Percentiles rank a stretch among this genome's conserved stretches.
phyloP scores from a whole-genome alignment of 53 echinoderm and acorn worm species.

The Temnopleurus reevesii region DNA sequence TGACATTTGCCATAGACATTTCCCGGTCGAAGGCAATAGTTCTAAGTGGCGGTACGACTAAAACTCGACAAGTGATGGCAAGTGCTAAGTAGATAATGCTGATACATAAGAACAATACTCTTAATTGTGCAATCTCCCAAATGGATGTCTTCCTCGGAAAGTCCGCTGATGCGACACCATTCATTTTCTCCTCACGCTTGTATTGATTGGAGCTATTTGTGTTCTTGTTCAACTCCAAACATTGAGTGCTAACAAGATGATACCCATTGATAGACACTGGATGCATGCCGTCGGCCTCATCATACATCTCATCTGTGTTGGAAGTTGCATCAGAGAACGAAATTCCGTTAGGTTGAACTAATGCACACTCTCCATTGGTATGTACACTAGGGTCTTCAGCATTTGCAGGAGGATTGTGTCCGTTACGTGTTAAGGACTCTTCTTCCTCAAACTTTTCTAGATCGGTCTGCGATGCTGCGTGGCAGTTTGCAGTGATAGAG shows the following conservation, averaged over 20 bases:
- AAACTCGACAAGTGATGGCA: neutral
- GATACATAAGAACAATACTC: neutral
- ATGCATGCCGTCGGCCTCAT: neutral
- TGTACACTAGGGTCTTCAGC: neutral
- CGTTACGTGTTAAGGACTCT: neutral
- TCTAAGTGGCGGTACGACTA: neutral
- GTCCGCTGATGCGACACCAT: neutral
- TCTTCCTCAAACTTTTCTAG: neutral
- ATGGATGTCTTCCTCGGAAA: neutral
- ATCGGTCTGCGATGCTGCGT: conserved; percentile 1
- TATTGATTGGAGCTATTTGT: neutral
- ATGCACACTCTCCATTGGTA: neutral
- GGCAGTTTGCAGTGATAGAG: neutral
- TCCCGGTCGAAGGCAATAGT: neutral
- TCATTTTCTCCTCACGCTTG: neutral
- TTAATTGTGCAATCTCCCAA: neutral
- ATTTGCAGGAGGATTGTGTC: neutral
- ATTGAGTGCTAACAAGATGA: neutral
- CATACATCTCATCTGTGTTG: neutral
- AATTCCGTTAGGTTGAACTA: neutral
- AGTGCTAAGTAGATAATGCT: neutral
- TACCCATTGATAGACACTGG: neutral
- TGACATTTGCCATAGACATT: neutral
- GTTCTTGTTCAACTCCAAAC: neutral
- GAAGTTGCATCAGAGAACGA: neutral